These are phyloP conservation scores for Desoria tigrina DNA, from an alignment of 2,888 invertebrate genomes.

Conservation along the genomic window DNA sequence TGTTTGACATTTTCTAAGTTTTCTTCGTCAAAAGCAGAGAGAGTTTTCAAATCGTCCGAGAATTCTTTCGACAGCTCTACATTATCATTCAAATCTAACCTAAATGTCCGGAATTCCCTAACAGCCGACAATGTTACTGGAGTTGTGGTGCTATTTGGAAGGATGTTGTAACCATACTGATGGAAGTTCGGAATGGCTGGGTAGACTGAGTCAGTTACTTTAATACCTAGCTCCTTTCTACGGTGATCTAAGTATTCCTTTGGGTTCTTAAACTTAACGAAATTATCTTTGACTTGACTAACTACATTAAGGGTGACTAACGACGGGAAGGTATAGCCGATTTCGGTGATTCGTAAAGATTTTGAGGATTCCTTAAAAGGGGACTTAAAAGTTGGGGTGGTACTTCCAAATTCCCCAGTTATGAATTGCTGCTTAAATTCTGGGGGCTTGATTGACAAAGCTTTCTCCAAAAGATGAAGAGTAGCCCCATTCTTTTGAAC, in stretches of 20 bases:
- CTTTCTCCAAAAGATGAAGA: constrained; percentile 21
- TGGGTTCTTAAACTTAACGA: neutral
- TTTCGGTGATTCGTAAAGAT: constrained; percentile 26
- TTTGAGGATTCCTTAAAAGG: constrained; percentile 25
- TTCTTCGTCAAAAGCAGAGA: constrained; percentile 10
- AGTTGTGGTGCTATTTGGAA: no score
- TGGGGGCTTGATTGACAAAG: constrained; percentile 19
- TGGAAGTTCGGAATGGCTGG: constrained; percentile 16
- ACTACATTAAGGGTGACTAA: constrained; percentile 8
- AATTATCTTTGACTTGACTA: constrained; percentile 5
- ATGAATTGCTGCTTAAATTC: constrained; percentile 15
- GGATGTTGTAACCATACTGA: no score
- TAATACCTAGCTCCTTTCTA: constrained; percentile 20
- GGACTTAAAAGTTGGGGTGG: neutral
- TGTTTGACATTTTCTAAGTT: constrained; percentile 13
- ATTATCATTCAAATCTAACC: constrained; percentile 30
- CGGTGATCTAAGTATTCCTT: constrained; percentile 20
- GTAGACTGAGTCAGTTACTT: constrained; percentile 2
- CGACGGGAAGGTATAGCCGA: constrained; percentile 33
- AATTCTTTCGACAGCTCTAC: constrained; percentile 17
- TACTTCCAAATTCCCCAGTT: constrained; percentile 28
- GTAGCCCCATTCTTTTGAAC: constrained; percentile 32
- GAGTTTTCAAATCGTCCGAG: neutral
- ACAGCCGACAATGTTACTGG: constrained; percentile 29
- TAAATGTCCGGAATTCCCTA: constrained; percentile 27